phyloP scores from a whole-genome alignment of 2,888 invertebrate genomes.

The Ferrisia virgata region DNA sequence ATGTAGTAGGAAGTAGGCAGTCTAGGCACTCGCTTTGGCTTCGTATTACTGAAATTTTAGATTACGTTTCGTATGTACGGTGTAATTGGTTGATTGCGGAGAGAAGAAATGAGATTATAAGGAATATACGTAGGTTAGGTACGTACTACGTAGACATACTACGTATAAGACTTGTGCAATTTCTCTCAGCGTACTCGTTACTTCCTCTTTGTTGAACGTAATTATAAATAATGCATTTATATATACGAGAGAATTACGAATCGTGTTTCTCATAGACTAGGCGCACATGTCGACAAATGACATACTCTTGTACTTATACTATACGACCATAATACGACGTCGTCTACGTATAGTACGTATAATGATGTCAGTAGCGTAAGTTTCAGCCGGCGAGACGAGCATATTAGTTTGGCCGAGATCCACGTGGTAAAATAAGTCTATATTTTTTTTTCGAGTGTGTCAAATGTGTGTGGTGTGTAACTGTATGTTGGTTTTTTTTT shows the following conservation, averaged over 20 bases:
- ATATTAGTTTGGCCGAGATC: background rate
- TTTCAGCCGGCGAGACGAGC: background rate
- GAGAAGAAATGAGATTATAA: background rate
- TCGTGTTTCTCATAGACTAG: background rate
- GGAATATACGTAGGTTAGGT: background rate
- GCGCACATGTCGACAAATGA: background rate
- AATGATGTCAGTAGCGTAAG: background rate
- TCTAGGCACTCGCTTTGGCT: background rate
- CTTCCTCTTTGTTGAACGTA: background rate
- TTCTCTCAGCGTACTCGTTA: background rate
- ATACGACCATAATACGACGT: no score
- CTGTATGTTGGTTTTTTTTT: no score
- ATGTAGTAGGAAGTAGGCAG: background rate
- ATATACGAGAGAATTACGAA: background rate
- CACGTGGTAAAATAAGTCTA: no score
- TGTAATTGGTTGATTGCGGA: slow-evolving; percentile 14
- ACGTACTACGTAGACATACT: no score
- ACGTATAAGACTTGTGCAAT: background rate
- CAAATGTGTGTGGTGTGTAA: background rate
- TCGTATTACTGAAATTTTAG: background rate
- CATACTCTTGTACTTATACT: no score
- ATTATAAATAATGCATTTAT: slow-evolving; percentile 17
- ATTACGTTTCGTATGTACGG: slow-evolving; percentile 2
- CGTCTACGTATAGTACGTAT: background rate
- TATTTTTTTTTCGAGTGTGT: background rate